Conservation (phyloP, 2,888 invertebrate genomes). For the Drosophila cognata region DNA sequence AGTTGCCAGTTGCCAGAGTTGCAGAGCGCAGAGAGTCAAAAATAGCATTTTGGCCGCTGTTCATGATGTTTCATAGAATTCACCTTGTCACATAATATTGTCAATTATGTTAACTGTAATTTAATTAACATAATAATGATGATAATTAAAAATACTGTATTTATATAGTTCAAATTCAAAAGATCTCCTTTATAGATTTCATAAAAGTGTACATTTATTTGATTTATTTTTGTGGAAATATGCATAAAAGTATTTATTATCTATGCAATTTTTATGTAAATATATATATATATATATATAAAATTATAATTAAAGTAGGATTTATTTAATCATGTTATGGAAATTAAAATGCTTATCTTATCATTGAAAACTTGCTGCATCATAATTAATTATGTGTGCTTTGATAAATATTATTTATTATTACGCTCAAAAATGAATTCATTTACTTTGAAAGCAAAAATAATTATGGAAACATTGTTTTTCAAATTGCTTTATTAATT, state of each 20-base stretch:
- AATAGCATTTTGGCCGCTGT: not conserved
- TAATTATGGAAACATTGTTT: not conserved
- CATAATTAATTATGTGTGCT: not conserved
- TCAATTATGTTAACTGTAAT: not conserved
- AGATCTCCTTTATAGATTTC: not conserved
- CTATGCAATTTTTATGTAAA: not conserved
- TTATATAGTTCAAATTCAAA: not conserved
- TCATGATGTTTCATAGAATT: not conserved
- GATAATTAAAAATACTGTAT: no score
- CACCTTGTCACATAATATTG: not conserved
- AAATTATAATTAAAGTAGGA: not conserved
- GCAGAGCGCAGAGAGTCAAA: not conserved
- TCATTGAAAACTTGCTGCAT: not conserved
- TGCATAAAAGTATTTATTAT: not conserved
- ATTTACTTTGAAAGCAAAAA: not conserved
- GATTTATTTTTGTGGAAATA: no score
- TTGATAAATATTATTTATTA: not conserved
- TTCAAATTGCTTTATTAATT: not conserved
- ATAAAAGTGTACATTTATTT: no score
- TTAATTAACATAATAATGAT: not conserved
- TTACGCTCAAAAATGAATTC: not conserved
- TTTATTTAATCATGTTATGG: not conserved
- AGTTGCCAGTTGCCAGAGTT: no score
- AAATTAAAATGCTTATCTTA: not conserved
- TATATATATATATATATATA: no score